Conservation (phyloP, 2,113 vertebrate species). For the Perognathus longimembris region DNA sequence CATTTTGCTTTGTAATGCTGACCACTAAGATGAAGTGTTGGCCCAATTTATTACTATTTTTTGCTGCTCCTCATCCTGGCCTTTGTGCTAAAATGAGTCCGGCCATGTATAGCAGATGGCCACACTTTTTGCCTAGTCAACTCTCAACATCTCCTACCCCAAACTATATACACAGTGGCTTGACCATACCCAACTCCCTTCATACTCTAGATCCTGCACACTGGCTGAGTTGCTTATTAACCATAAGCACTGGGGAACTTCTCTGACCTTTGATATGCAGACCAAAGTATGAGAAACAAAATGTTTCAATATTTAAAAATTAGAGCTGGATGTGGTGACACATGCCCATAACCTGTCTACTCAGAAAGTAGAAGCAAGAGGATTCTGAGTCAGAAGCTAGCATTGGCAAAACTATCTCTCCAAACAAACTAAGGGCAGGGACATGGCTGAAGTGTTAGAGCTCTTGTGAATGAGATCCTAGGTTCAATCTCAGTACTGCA, state of each 20-base stretch:
- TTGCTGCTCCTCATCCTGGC: neutral
- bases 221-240: neutral
- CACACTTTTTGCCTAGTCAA: rapidly evolving
- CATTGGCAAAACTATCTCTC: too few relatives aligned
- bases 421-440: too few relatives aligned
- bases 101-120: neutral
- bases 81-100: neutral
- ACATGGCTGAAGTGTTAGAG: too few relatives aligned
- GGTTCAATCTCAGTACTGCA: too few relatives aligned
- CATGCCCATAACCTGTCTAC: too few relatives aligned
- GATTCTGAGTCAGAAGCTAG: neutral
- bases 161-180: too few relatives aligned
- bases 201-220: too few relatives aligned
- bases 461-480: too few relatives aligned
- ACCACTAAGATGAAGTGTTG: neutral
- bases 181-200: neutral
- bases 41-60: neutral
- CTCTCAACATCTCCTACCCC: neutral
- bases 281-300: neutral
- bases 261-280: rapidly evolving
- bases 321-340: neutral
- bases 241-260: neutral
- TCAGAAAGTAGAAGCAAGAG: neutral
- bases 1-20: neutral
- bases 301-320: neutral